A percentile compares a stretch with the other conserved stretches of the same genome.
These are phyloP conservation scores for Capromys pilorides DNA, from an alignment of 2,797 vertebrate species.

Conservation along the genomic window DNA sequence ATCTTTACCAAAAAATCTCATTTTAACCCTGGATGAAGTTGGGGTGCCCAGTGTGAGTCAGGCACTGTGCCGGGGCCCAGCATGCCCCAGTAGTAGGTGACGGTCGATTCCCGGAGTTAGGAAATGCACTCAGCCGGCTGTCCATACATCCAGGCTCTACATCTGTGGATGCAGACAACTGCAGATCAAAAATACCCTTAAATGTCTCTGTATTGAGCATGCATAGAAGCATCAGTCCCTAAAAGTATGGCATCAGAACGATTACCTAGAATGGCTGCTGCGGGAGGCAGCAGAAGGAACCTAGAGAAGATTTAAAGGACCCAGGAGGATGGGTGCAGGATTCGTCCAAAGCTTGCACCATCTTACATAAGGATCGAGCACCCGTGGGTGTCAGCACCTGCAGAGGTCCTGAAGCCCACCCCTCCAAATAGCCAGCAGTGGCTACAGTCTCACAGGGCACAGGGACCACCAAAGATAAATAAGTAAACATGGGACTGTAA, in stretches of 20 bases:
- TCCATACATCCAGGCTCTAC: not conserved
- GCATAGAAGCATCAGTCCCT: not conserved
- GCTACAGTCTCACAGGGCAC: not conserved
- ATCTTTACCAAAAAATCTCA: not conserved
- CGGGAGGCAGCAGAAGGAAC: not conserved
- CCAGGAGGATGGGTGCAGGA: not conserved
- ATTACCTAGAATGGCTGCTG: not conserved
- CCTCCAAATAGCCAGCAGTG: not conserved
- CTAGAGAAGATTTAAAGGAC: not conserved
- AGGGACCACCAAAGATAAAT: accelerated
- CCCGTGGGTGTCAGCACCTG: too few species aligned
- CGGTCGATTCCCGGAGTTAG: accelerated
- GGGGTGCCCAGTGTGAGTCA: not conserved
- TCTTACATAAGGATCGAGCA: not conserved
- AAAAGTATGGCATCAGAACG: too few species aligned
- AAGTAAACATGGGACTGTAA: not conserved
- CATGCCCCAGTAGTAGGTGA: not conserved
- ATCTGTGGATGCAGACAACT: not conserved
- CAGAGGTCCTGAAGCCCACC: too few species aligned
- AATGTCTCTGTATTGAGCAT: not conserved
- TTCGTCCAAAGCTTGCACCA: accelerated
- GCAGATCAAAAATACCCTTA: not conserved
- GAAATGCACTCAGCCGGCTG: not conserved
- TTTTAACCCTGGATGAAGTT: not conserved
- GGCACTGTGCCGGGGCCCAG: too few species aligned